These are phyloP conservation scores for Alitta virens DNA, from an alignment of 2,888 invertebrate genomes.

Conservation along the genomic window DNA sequence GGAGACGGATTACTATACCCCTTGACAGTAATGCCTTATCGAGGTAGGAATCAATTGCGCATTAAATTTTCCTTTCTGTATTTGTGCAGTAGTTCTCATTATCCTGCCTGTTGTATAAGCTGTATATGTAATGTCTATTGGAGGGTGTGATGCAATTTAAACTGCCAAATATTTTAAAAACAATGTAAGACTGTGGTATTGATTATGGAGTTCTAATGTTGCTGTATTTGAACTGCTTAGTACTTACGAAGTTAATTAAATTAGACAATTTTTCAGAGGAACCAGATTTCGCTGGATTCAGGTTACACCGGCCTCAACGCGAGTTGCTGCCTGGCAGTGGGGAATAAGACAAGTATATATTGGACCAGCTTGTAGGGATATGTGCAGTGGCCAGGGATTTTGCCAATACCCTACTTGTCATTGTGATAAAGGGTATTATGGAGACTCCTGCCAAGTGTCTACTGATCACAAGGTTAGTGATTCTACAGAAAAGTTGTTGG, in stretches of 20 bases:
- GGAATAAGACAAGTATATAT: slow-evolving; percentile 55
- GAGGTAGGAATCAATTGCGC: slow-evolving; percentile 15
- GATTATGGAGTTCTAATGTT: no score
- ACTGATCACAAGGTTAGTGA: background rate
- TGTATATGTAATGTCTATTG: background rate
- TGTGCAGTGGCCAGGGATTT: slow-evolving; percentile 55
- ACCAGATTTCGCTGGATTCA: slow-evolving; percentile 55
- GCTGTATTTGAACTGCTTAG: no score
- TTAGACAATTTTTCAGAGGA: slow-evolving; percentile 42
- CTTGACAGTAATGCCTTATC: slow-evolving; percentile 18
- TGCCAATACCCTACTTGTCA: slow-evolving; percentile 44
- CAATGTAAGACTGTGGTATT: no score
- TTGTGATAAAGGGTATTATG: slow-evolving; percentile 45
- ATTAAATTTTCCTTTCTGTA: background rate
- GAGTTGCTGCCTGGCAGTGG: slow-evolving; percentile 39
- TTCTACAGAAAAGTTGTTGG: no score
- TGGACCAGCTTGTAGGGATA: slow-evolving; percentile 50
- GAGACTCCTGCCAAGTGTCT: slow-evolving; percentile 33
- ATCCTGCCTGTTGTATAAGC: background rate
- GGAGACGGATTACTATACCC: slow-evolving; percentile 22
- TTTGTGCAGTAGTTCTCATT: no score
- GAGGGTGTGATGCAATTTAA: no score
- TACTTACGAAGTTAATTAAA: no score
- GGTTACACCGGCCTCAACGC: slow-evolving; percentile 3
- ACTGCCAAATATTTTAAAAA: no score